These are phyloP conservation scores for Agonopterix heracliana DNA, from an alignment of 2,888 invertebrate genomes.

Conservation along the genomic window DNA sequence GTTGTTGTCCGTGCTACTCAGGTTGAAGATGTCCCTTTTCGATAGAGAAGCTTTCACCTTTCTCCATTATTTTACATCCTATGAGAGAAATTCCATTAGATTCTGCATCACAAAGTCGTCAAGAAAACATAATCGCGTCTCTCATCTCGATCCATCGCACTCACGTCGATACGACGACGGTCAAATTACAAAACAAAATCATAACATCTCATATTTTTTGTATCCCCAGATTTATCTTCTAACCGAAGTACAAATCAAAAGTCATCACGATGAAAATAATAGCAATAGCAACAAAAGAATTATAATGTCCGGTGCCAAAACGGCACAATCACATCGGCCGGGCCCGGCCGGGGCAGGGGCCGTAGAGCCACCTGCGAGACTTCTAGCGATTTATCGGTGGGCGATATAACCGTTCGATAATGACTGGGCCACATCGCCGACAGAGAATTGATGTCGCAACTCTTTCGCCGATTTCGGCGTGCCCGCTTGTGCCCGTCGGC, in stretches of 20 bases:
- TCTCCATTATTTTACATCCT: not conserved
- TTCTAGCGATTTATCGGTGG: constrained; percentile 60
- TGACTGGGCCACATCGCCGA: constrained; percentile 40
- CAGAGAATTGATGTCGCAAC: constrained; percentile 58
- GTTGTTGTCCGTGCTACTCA: no score
- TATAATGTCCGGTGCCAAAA: constrained; percentile 66
- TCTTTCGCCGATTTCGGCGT: constrained; percentile 56
- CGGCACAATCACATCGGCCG: constrained; percentile 43
- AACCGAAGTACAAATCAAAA: constrained; percentile 45
- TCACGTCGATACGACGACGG: not conserved
- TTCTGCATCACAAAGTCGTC: not conserved
- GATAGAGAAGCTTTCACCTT: no score
- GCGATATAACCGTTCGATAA: constrained; percentile 54
- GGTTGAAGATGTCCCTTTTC: no score
- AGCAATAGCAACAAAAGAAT: constrained; percentile 66
- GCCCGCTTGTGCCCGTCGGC: constrained; percentile 29
- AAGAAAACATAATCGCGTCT: not conserved
- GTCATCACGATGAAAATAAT: constrained; percentile 65
- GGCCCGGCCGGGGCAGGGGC: constrained; percentile 47
- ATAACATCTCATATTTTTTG: constrained; percentile 14
- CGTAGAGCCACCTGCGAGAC: not conserved
- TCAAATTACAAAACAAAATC: constrained; percentile 1
- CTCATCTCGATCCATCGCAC: not conserved
- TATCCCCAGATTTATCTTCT: constrained; percentile 38
- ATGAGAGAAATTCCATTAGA: not conserved